These are phyloP conservation scores for Kryptolebias ocellatus DNA, from an alignment of 2,797 vertebrate species.

Conservation along the genomic window DNA sequence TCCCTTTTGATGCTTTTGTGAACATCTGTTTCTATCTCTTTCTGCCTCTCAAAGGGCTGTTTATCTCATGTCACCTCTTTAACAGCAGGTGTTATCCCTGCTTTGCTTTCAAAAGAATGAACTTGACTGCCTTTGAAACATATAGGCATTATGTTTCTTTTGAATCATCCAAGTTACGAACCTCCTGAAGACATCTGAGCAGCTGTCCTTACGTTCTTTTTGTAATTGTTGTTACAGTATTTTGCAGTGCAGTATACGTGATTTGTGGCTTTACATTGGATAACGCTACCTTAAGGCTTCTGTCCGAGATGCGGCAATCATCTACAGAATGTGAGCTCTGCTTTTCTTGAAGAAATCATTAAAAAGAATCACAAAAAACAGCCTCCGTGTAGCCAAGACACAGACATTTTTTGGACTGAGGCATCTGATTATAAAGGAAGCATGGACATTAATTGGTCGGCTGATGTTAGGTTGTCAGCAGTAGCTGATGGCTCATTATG, in stretches of 20 bases:
- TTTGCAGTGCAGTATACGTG: conserved; percentile 39
- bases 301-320: conserved; percentile 66
- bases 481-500: conserved; percentile 73
- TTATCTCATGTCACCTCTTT: conserved; percentile 61
- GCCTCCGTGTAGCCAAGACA: conserved; percentile 55
- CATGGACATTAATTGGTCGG: conserved; percentile 75
- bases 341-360: conserved; percentile 70
- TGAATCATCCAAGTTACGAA: conserved; percentile 32
- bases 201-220: conserved; percentile 27
- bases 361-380: conserved; percentile 29
- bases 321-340: conserved; percentile 64
- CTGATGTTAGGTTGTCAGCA: conserved; percentile 77
- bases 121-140: conserved; percentile 50
- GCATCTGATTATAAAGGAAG: conserved; percentile 77
- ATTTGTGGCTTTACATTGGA: conserved; percentile 55
- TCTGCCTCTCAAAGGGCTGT: conserved; percentile 44
- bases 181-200: conserved; percentile 42
- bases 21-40: conserved; percentile 64
- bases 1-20: conserved; percentile 52
- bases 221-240: conserved; percentile 55
- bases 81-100: conserved; percentile 41
- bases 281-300: conserved; percentile 66
- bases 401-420: conserved; percentile 67
- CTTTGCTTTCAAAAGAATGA: conserved; percentile 24
- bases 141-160: conserved; percentile 33